Base-by-base conservation (phyloP, 2,797 vertebrate species). In the Hippoglossus hippoglossus region DNA sequence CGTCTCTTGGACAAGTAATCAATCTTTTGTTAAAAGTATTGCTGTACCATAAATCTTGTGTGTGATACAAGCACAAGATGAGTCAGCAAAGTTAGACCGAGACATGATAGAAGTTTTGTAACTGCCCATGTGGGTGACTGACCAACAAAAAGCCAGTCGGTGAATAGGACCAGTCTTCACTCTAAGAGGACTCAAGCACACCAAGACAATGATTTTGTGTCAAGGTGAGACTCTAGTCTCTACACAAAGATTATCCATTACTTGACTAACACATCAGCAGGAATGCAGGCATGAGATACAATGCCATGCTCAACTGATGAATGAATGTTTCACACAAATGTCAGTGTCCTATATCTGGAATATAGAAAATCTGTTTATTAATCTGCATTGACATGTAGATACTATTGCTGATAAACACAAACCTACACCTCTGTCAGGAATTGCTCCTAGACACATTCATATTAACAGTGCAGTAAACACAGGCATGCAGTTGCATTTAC, bases 141-240 rank as follows among this genome's bases (percentile, higher is more conserved):
- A 36, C 41, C 73, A 59, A 87, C 19, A 64, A 18, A 49, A 19
- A 69, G 52, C 73, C 75, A 82, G 83, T 84, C 82, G 66, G 73
- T 89, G 81, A 89, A 84, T 86, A 90, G 87, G 83, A 86, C 13
- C 88, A 91, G 87, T 77, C 3, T 79, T 85, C 51, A 54, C 13
- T 90, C 61, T 89, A 79, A 91, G 89, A 91, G 88, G 34, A 88
- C 90, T 91, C 74, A 50, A 91, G 90, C 89, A 90, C 87, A 90
- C 72, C 88, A 74, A 77, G 84, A 87, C 87, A 87, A 91, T 18
- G 4, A 55, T 1, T 31, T 0, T 19, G 3, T 84, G 83, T 88
- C 89, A 75, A 80, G 86, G 63, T 82, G 89, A 90, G 88, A 91
- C 88, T 91, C 89, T 90, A 91, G 88, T 82, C 87, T 91, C 90